These are phyloP conservation scores for Orthosia incerta DNA, from an alignment of 2,888 invertebrate genomes.

Conservation along the genomic window DNA sequence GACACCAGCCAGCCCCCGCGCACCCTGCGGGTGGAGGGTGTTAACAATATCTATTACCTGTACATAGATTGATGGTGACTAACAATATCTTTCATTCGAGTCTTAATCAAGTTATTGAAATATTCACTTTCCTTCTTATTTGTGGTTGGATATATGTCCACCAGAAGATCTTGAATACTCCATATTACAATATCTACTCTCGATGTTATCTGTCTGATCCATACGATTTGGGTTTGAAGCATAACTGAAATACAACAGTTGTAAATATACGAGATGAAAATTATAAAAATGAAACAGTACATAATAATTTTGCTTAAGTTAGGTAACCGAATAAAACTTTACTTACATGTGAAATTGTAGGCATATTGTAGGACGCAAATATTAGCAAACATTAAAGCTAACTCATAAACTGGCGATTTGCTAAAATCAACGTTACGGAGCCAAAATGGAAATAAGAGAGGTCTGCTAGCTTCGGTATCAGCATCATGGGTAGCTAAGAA, in stretches of 20 bases:
- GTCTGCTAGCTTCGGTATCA: constrained; percentile 66
- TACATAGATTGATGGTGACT: constrained; percentile 78
- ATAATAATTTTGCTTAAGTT: no score
- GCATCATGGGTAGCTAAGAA: constrained; percentile 66
- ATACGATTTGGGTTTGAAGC: constrained; percentile 80
- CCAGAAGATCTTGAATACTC: constrained; percentile 78
- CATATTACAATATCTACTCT: constrained; percentile 81
- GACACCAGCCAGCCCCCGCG: no score
- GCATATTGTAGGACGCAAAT: constrained; percentile 65
- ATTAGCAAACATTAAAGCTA: constrained; percentile 71
- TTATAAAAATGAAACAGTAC: background rate
- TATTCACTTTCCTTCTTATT: constrained; percentile 64
- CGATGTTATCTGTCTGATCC: constrained; percentile 79
- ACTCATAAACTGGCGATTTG: constrained; percentile 76
- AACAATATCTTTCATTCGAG: constrained; percentile 76
- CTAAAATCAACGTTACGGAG: constrained; percentile 71
- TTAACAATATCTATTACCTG: constrained; percentile 73
- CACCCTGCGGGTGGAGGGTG: no score
- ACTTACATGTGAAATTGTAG: constrained; percentile 79
- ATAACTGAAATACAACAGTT: constrained; percentile 72
- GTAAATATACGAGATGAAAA: background rate
- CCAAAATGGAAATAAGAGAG: constrained; percentile 79
- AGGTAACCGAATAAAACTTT: background rate
- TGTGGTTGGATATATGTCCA: constrained; percentile 70
- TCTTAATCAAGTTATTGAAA: constrained; percentile 68